These are phyloP conservation scores for Mechanitis mazaeus DNA, from an alignment of 2,888 invertebrate genomes.

Conservation along the genomic window DNA sequence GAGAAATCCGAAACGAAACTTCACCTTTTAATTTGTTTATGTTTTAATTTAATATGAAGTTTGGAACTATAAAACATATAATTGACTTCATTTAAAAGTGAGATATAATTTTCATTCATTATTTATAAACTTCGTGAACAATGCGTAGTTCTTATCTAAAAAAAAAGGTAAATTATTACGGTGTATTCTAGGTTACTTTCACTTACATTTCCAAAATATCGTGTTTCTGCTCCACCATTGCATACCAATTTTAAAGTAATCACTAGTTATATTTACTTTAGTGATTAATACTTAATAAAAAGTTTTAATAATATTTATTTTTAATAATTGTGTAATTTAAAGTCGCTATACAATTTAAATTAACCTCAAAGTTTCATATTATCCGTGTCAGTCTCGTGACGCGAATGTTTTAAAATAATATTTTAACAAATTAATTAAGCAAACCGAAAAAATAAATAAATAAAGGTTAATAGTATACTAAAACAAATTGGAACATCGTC, in stretches of 20 bases:
- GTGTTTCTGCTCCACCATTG: background rate
- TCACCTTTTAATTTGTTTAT: background rate
- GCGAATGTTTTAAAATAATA: conserved; percentile 24
- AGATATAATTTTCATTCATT: too few species aligned
- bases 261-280: background rate
- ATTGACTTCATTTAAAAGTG: too few species aligned
- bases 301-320: too few species aligned
- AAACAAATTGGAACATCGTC: conserved; percentile 8
- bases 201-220: conserved; percentile 15
- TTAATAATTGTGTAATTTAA: too few species aligned
- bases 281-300: background rate
- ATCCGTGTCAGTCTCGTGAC: conserved; percentile 29
- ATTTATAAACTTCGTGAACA: background rate
- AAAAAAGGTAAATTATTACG: conserved; percentile 6
- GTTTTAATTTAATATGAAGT: too few species aligned
- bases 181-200: conserved; percentile 16
- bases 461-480: conserved; percentile 4
- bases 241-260: background rate
- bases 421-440: conserved; percentile 31
- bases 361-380: conserved; percentile 27
- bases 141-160: background rate
- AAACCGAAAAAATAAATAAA: conserved; percentile 9
- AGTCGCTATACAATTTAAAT: conserved; percentile 14
- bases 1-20: conserved; percentile 26
- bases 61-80: too few species aligned